Evolutionary conservation across 64 coral and sea anemone genomes (phyloP).

Genomic region (Dendronephthya gigantea): DNA sequence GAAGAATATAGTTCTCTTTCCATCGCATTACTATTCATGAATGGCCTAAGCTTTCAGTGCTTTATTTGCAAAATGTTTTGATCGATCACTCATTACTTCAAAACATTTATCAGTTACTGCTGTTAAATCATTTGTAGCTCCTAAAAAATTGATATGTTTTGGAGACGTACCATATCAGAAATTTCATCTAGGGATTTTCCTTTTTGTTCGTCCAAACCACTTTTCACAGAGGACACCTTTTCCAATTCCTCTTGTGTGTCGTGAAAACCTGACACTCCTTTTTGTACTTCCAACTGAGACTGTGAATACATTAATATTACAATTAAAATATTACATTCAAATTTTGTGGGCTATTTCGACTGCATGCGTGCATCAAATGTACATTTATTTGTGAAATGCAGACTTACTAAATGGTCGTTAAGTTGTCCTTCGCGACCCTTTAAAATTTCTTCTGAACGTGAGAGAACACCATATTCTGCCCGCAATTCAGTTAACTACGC

Average conservation of each 20-base stretch:
- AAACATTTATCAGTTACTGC: too few relatives aligned
- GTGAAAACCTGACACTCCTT: conserved; percentile 83
- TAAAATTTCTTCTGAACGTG: conserved; percentile 81
- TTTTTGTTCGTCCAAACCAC: conserved; percentile 89
- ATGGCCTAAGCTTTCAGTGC: too few relatives aligned
- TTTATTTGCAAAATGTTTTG: too few relatives aligned
- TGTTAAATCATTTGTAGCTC: too few relatives aligned
- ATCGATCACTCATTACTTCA: too few relatives aligned
- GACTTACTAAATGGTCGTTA: conserved; percentile 59
- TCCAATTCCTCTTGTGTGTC: conserved; percentile 91
- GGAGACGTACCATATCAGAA: conserved; percentile 57
- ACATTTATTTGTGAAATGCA: neutral
- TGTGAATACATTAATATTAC: neutral
- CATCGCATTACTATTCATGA: too few relatives aligned
- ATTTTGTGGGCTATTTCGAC: neutral
- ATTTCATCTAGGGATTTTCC: conserved; percentile 94
- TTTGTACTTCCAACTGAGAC: conserved; percentile 55
- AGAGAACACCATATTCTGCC: conserved; percentile 88
- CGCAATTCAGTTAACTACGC: conserved; percentile 79
- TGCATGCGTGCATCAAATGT: too few relatives aligned
- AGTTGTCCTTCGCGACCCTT: conserved; percentile 59
- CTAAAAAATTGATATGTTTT: too few relatives aligned
- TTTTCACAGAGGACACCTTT: conserved; percentile 81
- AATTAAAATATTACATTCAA: neutral
- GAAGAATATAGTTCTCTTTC: too few relatives aligned